A percentile compares a stretch with the other conserved stretches of the same genome.
phyloP scores from a whole-genome alignment of 2,888 invertebrate species.

The Orthosia cruda region DNA sequence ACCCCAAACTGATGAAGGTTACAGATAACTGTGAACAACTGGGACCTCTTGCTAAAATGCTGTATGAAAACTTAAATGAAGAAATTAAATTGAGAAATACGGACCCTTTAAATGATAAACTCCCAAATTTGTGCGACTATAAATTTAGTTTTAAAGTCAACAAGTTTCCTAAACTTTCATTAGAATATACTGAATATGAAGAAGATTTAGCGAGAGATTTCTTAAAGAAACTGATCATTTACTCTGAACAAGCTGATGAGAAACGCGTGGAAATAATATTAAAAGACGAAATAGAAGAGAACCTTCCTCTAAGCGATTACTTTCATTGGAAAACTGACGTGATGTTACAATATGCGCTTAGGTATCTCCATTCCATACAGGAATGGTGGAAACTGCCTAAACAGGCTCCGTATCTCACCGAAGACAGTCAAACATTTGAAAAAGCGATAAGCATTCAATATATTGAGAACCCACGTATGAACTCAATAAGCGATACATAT shows the following conservation, averaged over 20 bases:
- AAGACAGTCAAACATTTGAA: not conserved
- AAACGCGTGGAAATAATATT: constrained; percentile 28
- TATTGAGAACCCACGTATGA: constrained; percentile 30
- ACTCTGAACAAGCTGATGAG: constrained; percentile 46
- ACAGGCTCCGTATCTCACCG: constrained; percentile 38
- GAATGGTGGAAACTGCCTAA: constrained; percentile 54
- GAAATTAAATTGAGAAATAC: not conserved
- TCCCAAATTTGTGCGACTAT: not conserved
- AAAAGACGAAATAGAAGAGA: constrained; percentile 44
- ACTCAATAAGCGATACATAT: constrained; percentile 20
- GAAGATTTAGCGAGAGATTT: constrained; percentile 21
- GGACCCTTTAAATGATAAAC: no score
- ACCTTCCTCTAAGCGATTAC: constrained; percentile 20
- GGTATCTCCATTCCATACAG: constrained; percentile 18
- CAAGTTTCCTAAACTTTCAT: constrained; percentile 13
- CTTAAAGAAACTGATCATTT: constrained; percentile 35
- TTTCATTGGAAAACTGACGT: not conserved
- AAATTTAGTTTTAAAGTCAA: constrained; percentile 18
- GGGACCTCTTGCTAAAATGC: not conserved
- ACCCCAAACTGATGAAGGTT: not conserved
- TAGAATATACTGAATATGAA: not conserved
- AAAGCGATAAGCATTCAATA: not conserved
- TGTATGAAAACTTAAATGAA: not conserved
- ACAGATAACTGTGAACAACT: constrained; percentile 1
- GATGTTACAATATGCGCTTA: not conserved